phyloP scores from a whole-genome alignment of 2,113 vertebrate species.

The Butastur rufipennis region DNA sequence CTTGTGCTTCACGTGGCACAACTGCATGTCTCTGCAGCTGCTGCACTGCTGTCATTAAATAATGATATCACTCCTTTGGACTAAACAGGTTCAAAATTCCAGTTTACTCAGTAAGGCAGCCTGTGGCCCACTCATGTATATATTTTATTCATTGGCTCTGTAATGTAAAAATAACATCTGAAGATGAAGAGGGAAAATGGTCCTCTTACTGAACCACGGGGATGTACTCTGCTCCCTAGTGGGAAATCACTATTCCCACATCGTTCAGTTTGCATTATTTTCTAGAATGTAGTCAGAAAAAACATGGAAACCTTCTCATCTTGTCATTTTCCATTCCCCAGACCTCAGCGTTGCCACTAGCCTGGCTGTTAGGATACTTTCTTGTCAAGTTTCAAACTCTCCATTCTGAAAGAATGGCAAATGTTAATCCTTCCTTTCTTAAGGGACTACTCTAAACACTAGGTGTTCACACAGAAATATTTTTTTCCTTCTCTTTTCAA shows the following conservation, averaged over 20 bases:
- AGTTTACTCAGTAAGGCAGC: not conserved
- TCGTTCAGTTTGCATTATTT: not conserved
- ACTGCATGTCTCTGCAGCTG: not conserved
- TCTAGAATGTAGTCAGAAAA: not conserved
- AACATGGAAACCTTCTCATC: fast-evolving
- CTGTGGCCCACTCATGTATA: not conserved
- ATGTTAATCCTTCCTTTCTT: not conserved
- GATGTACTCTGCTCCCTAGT: not conserved
- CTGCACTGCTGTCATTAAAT: not conserved
- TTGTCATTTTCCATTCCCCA: not conserved
- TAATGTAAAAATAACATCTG: not conserved
- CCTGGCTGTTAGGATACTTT: not conserved
- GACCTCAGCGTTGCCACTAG: not conserved
- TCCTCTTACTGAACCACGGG: not conserved
- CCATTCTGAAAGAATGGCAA: not conserved
- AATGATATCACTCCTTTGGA: not conserved
- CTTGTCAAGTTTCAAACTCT: not conserved
- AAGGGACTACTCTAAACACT: not conserved
- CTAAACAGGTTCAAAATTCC: not conserved
- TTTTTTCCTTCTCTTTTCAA: not conserved
- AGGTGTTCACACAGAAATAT: not conserved
- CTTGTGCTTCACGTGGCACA: not conserved
- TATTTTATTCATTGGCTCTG: not conserved
- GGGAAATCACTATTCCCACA: not conserved
- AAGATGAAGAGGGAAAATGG: not conserved